Conservation (phyloP, 2,888 invertebrate genomes). For the Fissipunctia ypsillon region DNA sequence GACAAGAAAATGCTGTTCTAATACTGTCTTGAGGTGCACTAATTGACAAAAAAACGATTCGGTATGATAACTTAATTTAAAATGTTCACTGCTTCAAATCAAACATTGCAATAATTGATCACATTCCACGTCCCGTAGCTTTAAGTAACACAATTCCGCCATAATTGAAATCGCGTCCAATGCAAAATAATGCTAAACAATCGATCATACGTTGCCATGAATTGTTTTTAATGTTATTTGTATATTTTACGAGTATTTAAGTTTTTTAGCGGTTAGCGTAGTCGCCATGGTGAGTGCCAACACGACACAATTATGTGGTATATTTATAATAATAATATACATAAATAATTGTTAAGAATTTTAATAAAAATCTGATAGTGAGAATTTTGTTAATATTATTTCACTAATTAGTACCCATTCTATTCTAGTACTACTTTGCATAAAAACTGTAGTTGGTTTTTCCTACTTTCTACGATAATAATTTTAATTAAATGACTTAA, state of each 20-base stretch:
- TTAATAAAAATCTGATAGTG: slow-evolving; percentile 85
- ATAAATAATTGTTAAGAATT: slow-evolving; percentile 85
- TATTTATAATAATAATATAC: slow-evolving; percentile 83
- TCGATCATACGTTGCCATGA: slow-evolving; percentile 69
- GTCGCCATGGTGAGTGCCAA: slow-evolving; percentile 85
- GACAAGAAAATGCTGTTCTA: neutral
- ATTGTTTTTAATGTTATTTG: slow-evolving; percentile 71
- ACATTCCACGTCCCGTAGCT: slow-evolving; percentile 69
- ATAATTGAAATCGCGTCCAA: slow-evolving; percentile 70
- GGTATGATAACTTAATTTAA: slow-evolving; percentile 13
- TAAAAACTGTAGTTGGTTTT: slow-evolving; percentile 55
- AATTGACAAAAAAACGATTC: slow-evolving; percentile 24
- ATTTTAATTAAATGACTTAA: neutral
- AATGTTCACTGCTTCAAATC: slow-evolving; percentile 48
- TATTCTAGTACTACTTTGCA: slow-evolving; percentile 59
- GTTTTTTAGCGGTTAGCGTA: slow-evolving; percentile 70
- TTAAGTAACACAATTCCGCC: slow-evolving; percentile 68
- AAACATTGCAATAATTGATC: slow-evolving; percentile 46
- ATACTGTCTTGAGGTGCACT: neutral
- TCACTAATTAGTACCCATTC: slow-evolving; percentile 55
- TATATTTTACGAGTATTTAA: slow-evolving; percentile 67
- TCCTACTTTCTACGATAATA: neutral
- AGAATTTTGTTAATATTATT: slow-evolving; percentile 73
- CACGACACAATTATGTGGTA: slow-evolving; percentile 81
- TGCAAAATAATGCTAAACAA: slow-evolving; percentile 65